These are phyloP conservation scores for Parelbella ahira DNA, from an alignment of 2,888 invertebrate genomes.

Conservation along the genomic window DNA sequence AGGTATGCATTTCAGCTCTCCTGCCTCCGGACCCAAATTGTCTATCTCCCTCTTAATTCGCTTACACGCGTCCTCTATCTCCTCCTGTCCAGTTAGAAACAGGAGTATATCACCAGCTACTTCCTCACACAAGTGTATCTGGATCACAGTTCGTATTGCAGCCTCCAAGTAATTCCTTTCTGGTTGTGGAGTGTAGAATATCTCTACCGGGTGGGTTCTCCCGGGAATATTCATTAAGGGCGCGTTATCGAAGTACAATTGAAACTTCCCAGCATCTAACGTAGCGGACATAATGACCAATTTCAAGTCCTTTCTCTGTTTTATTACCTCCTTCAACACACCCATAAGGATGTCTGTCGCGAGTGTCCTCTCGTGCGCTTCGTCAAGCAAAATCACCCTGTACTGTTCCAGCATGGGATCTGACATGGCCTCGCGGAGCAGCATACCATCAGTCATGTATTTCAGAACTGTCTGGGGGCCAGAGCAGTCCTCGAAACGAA, in stretches of 20 bases:
- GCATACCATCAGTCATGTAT: conserved; percentile 99
- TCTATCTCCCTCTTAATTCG: conserved; percentile 96
- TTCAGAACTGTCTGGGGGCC: conserved; percentile 96
- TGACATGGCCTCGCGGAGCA: conserved; percentile 99
- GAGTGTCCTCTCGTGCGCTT: conserved; percentile 98
- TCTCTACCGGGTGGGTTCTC: conserved; percentile 79
- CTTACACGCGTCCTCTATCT: conserved; percentile 99
- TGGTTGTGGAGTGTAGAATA: conserved; percentile 99
- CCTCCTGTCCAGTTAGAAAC: conserved; percentile 91
- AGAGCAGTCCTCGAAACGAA: conserved; percentile 99
- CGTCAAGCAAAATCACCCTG: conserved; percentile 97
- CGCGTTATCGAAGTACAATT: conserved; percentile 98
- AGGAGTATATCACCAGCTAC: conserved; percentile 94
- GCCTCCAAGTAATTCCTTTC: conserved; percentile 98
- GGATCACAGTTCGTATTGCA: conserved; percentile 96
- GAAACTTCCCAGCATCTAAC: conserved; percentile 99
- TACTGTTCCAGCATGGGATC: conserved; percentile 98
- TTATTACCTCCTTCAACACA: conserved; percentile 97
- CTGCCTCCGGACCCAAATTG: conserved; percentile 97
- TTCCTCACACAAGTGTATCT: conserved; percentile 98
- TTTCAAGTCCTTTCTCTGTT: conserved; percentile 95
- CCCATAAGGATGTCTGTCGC: conserved; percentile 99
- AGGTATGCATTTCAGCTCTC: conserved; percentile 98
- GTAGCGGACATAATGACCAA: conserved; percentile 99
- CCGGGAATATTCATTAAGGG: conserved; percentile 99